Base-by-base conservation (phyloP, 2,797 vertebrate species). In the Rhynchotus rufescens region DNA sequence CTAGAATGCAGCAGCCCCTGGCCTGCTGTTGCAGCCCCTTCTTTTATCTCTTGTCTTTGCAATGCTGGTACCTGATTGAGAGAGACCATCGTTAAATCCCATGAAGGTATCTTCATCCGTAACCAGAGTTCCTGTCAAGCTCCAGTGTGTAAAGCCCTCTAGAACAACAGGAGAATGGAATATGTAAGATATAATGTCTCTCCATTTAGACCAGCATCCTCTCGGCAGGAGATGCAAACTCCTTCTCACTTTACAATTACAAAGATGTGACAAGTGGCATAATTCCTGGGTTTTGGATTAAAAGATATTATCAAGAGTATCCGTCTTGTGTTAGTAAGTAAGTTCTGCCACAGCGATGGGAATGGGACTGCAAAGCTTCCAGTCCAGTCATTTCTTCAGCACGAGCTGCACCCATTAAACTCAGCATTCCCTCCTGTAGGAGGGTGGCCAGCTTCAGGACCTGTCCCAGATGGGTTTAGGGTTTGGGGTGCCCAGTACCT, bases 61-160 rank as follows among this genome's bases (percentile, higher is more conserved):
- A 45, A 32, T 20, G 4, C 47, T 26, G 21, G 34, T 96, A 99
- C 99, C 99, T 98, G 99, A 99, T 84, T 99, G 99, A 67, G 98
- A 98, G 52, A 98, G 98, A 15, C 99, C 98, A 16, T 99, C 98
- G 2, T 97, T 98, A 95, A 99, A 99, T 59, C 98, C 98, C 98
- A 99, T 98, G 95, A 99, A 99, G 3, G 98, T 98, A 89, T 99
- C 99, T 91, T 99, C 98, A 74, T 98, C 98, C 11, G 98, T 96
- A 72, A 98, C 98, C 1, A 98, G 98, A 82, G 98, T 98, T 84
- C 98, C 98, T 2, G 97, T 98, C 91, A 99, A 97, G 96, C 99
- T 99, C 99, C 99, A 99, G 97, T 99, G 99, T 4, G 98, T 99
- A 68, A 99, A 98, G 44, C 99, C 99, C 96, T 99, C 99, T 99